A percentile compares a stretch with the other conserved stretches of the same genome.
These are phyloP conservation scores for Phaethornis superciliosus DNA, from an alignment of 2,113 vertebrate species.

Conservation along the genomic window DNA sequence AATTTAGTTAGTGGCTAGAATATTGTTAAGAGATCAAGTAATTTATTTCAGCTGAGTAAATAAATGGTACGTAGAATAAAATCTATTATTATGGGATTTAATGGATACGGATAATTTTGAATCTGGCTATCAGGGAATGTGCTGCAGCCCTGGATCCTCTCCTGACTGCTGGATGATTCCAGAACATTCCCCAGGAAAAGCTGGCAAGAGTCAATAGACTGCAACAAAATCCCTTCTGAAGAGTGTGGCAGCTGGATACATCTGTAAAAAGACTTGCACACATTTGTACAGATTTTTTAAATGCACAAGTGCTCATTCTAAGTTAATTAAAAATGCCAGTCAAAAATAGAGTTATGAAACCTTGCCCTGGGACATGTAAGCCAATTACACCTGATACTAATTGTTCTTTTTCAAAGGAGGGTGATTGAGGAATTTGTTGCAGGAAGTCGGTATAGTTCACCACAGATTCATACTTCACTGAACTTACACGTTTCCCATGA, in stretches of 20 bases:
- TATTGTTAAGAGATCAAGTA: not conserved
- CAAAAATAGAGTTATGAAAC: not conserved
- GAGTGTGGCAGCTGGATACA: not conserved
- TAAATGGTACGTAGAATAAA: not conserved
- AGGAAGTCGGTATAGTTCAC: not conserved
- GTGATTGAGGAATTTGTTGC: not conserved
- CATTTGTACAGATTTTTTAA: not conserved
- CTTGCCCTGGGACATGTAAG: not conserved
- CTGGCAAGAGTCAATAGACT: not conserved
- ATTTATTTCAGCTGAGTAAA: not conserved
- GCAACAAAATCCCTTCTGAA: not conserved
- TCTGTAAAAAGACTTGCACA: not conserved
- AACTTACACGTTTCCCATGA: accelerated
- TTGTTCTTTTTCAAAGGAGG: not conserved
- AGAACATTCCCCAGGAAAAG: not conserved
- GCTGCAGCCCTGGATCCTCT: not conserved
- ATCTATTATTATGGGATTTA: not conserved
- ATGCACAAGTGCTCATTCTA: not conserved
- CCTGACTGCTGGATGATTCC: not conserved
- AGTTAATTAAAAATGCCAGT: not conserved
- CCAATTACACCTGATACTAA: not conserved
- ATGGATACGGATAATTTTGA: not conserved
- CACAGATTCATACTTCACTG: not conserved
- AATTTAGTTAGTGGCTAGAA: not conserved
- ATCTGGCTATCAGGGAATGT: no score